phyloP scores from a whole-genome alignment of 2,888 invertebrate species.

The Cremastinae sp. region DNA sequence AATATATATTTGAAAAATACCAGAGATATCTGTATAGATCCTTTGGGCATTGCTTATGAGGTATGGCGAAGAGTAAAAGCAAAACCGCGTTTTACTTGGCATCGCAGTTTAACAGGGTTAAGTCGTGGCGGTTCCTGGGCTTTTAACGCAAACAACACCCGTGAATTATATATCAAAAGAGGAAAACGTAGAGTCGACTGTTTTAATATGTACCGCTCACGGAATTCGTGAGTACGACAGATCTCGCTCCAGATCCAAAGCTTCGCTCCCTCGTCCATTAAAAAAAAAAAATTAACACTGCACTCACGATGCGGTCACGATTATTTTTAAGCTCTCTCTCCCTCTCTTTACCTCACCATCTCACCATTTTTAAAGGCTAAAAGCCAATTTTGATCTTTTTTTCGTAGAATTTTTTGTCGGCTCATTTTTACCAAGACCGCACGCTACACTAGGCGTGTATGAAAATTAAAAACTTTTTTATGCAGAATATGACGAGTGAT shows the following conservation, averaged over 20 bases:
- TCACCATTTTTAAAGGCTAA: no score
- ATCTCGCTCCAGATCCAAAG: conserved; percentile 2
- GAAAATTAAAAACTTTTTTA: no score
- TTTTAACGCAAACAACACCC: conserved; percentile 79
- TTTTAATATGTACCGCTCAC: conserved; percentile 78
- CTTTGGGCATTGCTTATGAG: conserved; percentile 79
- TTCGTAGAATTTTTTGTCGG: no score
- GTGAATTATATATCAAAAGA: conserved; percentile 80
- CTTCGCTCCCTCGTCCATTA: background rate
- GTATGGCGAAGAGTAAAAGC: conserved; percentile 74
- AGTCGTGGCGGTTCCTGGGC: conserved; percentile 78
- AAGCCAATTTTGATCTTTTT: no score
- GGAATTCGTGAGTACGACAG: conserved; percentile 63
- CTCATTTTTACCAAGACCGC: no score
- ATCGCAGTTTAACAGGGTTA: conserved; percentile 80
- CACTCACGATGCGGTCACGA: background rate
- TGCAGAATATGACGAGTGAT: no score
- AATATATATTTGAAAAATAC: background rate
- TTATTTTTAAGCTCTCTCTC: background rate
- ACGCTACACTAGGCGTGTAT: no score
- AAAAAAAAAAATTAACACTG: conserved; percentile 24
- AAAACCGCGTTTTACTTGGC: conserved; percentile 79
- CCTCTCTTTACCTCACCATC: no score
- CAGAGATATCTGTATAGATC: conserved; percentile 32
- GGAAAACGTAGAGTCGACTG: conserved; percentile 72